Percentiles rank a stretch among this genome's conserved stretches.
These are phyloP conservation scores for Dryas iulia DNA, from an alignment of 1,140 invertebrate species.

Conservation along the genomic window DNA sequence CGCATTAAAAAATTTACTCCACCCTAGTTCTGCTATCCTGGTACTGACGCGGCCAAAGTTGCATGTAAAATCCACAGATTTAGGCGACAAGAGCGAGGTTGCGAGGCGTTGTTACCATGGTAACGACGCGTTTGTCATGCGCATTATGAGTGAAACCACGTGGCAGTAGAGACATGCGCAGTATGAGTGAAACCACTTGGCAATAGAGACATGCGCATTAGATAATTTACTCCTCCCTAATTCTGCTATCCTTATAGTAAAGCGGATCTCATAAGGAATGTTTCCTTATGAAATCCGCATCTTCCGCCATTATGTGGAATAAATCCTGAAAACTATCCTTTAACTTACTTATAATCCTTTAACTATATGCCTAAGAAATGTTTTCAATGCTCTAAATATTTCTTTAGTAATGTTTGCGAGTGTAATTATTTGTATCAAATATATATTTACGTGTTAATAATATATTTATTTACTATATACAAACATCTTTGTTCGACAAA, in stretches of 20 bases:
- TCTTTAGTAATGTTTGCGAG: no score
- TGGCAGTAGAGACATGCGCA: not conserved
- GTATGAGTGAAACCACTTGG: not conserved
- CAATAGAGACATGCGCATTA: not conserved
- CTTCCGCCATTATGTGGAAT: no score
- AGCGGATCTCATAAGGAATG: no score
- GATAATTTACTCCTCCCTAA: not conserved
- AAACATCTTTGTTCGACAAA: no score
- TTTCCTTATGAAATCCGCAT: no score
- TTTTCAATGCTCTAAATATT: no score
- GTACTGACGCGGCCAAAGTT: not conserved
- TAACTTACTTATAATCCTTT: no score
- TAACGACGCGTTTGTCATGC: not conserved
- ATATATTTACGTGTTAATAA: no score
- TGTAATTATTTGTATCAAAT: no score
- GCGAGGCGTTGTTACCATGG: not conserved
- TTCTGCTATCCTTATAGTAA: not conserved
- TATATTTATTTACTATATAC: no score
- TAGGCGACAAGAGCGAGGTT: not conserved
- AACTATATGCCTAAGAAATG: no score
- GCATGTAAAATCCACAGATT: not conserved
- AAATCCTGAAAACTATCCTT: no score
- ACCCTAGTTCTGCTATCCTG: not conserved
- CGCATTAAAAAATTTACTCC: not conserved
- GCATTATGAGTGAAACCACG: not conserved